Percentiles rank a stretch among this genome's conserved stretches.
These are phyloP conservation scores for Thamnaconus septentrionalis DNA, from an alignment of 2,113 vertebrate species.

Conservation along the genomic window DNA sequence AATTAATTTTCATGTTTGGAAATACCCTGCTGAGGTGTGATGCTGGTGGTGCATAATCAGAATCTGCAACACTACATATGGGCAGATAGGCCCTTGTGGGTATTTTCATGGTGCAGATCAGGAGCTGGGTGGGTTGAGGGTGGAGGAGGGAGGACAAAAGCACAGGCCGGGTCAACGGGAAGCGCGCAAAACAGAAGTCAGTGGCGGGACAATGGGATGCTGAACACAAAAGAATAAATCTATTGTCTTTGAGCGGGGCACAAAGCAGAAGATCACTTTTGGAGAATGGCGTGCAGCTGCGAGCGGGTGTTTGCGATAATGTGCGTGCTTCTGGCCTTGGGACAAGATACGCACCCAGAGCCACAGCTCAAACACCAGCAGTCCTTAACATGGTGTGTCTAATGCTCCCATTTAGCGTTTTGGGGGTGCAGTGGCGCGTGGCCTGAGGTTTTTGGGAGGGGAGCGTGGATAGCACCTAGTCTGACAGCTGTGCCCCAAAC, in stretches of 20 bases:
- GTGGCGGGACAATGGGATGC: constrained; percentile 42
- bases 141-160: constrained; percentile 31
- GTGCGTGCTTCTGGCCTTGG: constrained; percentile 52
- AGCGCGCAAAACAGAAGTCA: constrained; percentile 46
- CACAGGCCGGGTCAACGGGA: constrained; percentile 30
- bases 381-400: constrained; percentile 80
- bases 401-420: constrained; percentile 82
- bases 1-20: constrained; percentile 81
- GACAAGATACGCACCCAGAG: constrained; percentile 72
- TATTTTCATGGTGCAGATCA: constrained; percentile 65
- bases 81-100: constrained; percentile 66
- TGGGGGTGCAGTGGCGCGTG: constrained; percentile 74
- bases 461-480: constrained; percentile 76
- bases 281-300: constrained; percentile 50
- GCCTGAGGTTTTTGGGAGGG: constrained; percentile 72
- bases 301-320: constrained; percentile 52
- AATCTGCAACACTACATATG: constrained; percentile 71
- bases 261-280: constrained; percentile 53
- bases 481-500: constrained; percentile 79
- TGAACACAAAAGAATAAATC: constrained; percentile 60
- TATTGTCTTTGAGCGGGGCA: constrained; percentile 31
- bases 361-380: constrained; percentile 76
- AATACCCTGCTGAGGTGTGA: constrained; percentile 77
- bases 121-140: constrained; percentile 36
- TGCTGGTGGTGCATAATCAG: constrained; percentile 72